Base-by-base conservation (phyloP, 2,797 vertebrate species). In the Xerus rutilus region DNA sequence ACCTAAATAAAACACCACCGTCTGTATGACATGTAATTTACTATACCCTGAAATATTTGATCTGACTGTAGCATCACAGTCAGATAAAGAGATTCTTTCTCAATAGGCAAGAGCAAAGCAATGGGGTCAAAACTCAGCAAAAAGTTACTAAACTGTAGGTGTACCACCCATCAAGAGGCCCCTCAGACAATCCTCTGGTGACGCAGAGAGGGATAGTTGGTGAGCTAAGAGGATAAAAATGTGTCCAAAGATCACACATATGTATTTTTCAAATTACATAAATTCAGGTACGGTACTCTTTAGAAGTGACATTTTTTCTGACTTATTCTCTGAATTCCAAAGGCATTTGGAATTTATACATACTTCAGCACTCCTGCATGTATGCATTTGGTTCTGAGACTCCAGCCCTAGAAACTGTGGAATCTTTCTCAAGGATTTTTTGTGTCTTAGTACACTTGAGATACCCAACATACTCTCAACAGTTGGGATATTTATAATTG, bases 1-100 rank as follows among this genome's bases (percentile, higher is more conserved):
- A 95, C 92, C 97, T 96, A 95, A 91, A 89, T 96, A 91, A 97
- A 96, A 73, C 72, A 69, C 84, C 47, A 6, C 43, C 45, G 43
- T 92, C 86, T 96, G 89, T 82, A 84, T 87, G 91, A 67, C 67
- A 49, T 43, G 86, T 86, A 70, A 96, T 94, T 97, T 94, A 77
- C 91, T 45, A 49, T 45, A 59, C 21, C 76, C 59, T 86, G 72
- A 95, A 93, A 91, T 84, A 91, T 79, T 93, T 95, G 93, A 77
- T 77, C 30, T 35, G 76, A 39, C 82, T 85, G 28, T 77, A 91
- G 89, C 83, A 91, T 96, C 73, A 64, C 30, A 77, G 83, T 84
- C 88, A 81, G 54, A 7, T 57, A 57, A 87, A 49, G 78, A 88
- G 70, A 30, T 70, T 54, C 72, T 90, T 96, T 54, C 83, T 96